Evolutionary conservation across 2,797 vertebrate genomes (phyloP), one percentile per base, ranked within the genome.

Genomic region (Nasua narica): DNA sequence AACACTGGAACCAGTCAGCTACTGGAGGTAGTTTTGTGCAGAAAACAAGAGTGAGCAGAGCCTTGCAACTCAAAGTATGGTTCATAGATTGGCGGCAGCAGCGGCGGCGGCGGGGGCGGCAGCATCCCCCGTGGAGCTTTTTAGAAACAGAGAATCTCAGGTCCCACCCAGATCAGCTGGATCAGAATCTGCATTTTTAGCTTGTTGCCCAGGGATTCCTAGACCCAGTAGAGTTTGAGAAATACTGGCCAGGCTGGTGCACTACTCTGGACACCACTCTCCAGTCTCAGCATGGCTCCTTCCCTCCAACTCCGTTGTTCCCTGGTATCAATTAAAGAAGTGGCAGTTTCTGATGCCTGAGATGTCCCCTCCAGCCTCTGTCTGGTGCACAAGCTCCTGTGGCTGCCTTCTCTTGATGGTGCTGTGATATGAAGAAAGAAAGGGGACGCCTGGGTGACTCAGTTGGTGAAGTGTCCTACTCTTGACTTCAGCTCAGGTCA

Each of bases 261-360:
- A 1, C 13, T 9, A 2, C 52, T 93, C 48, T 18, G 18, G 3
- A 52, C 27, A 13, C 3, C 0, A 0, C 32, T 35, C 0, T 58
- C 48, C 16, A 23, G 58, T 90, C 40, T 50, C 85, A 69, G 29
- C 7, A 15, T 48, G 10, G 32, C 19, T 37, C 21, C 12, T 65
- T 37, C 86, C 19, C 65, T 67, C 1, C 29, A 14, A 43, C 29
- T 70, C 52, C 52, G 0, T 5, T 60, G 58, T 27, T 65, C 8
- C 29, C 65, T 50, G 19, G 2, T 9, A 5, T 78, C 27, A 43
- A 32, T 35, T 65, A 1, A 77, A 32, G 72, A 76, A 69, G 12
- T 12, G 27, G 10, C 70, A 40, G 5, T 77, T 62, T 35, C 72
- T 67, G 1, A 12, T 19, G 15, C 37, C 3, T 7, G 32, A 16